phyloP scores from a whole-genome alignment of 1,140 invertebrate genomes.

The Neocloeon triangulifer region DNA sequence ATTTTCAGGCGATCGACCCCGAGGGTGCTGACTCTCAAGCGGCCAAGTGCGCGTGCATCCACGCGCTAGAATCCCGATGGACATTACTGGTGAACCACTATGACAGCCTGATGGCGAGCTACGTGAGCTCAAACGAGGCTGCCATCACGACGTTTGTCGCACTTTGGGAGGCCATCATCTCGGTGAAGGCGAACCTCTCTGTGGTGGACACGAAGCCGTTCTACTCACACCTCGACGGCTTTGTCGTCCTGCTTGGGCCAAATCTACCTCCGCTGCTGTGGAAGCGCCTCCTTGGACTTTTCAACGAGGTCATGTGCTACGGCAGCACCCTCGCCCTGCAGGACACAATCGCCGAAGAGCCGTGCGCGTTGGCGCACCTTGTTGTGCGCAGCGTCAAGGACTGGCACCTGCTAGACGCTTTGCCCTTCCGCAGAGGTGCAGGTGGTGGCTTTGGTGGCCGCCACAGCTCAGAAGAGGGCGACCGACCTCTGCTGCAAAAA shows the following conservation, averaged over 20 bases:
- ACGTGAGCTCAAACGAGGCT: constrained; percentile 24
- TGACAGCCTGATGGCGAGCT: constrained; percentile 22
- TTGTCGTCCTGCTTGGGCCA: constrained; percentile 46
- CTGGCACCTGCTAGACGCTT: constrained; percentile 44
- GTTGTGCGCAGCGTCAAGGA: constrained; percentile 68
- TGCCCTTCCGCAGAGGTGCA: constrained; percentile 27
- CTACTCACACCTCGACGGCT: constrained; percentile 58
- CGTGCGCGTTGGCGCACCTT: constrained; percentile 60
- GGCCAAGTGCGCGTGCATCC: constrained; percentile 64
- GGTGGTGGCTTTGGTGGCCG: constrained; percentile 27
- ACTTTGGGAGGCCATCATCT: constrained; percentile 77
- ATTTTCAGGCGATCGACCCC: too few relatives aligned
- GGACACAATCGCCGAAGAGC: constrained; percentile 64
- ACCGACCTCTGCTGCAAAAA: constrained; percentile 50
- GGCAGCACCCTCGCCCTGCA: constrained; percentile 69
- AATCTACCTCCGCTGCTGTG: constrained; percentile 55
- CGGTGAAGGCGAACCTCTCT: constrained; percentile 70
- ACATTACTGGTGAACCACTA: constrained; percentile 40
- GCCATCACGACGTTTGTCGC: constrained; percentile 59
- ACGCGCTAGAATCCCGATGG: constrained; percentile 63
- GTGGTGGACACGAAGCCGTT: constrained; percentile 73
- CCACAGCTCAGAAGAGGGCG: constrained; percentile 17
- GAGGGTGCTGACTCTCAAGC: constrained; percentile 50
- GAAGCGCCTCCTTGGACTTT: constrained; percentile 57
- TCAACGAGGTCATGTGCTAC: constrained; percentile 75